These are phyloP conservation scores for Ramphastos sulfuratus DNA, from an alignment of 2,113 vertebrate genomes.

Conservation along the genomic window DNA sequence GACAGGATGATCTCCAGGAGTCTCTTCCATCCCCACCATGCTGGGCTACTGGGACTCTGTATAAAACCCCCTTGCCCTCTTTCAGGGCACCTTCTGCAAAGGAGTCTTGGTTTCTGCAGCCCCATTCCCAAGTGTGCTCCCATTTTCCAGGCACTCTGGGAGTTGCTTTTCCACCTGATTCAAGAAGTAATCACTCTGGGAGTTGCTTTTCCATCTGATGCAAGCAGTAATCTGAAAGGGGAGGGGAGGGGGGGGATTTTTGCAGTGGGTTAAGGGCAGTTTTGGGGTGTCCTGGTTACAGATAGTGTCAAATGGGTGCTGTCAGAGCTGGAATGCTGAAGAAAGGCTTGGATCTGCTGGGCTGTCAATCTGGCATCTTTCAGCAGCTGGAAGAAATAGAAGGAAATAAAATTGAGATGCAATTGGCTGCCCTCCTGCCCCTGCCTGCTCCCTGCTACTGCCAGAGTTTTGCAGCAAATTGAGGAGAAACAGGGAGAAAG, in stretches of 20 bases:
- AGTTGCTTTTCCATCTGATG: not conserved
- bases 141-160: rapidly evolving
- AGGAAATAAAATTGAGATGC: not conserved
- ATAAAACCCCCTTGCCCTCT: not conserved
- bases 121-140: rapidly evolving
- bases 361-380: not conserved
- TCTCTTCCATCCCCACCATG: too few species aligned
- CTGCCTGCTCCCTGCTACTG: not conserved
- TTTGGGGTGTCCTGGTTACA: not conserved
- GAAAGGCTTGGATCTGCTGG: rapidly evolving
- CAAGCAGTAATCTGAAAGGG: rapidly evolving
- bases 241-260: not conserved
- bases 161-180: not conserved
- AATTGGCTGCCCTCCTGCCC: not conserved
- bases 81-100: not conserved
- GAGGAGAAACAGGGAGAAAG: not conserved
- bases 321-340: not conserved
- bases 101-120: not conserved
- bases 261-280: rapidly evolving
- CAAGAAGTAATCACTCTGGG: too few species aligned
- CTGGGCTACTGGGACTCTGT: too few species aligned
- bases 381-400: not conserved
- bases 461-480: not conserved
- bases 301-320: rapidly evolving
- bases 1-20: too few species aligned